A percentile compares a stretch with the other conserved stretches of the same genome.
These are phyloP conservation scores for Lucinisca nassula DNA, from an alignment of 2,888 invertebrate genomes.

Conservation along the genomic window DNA sequence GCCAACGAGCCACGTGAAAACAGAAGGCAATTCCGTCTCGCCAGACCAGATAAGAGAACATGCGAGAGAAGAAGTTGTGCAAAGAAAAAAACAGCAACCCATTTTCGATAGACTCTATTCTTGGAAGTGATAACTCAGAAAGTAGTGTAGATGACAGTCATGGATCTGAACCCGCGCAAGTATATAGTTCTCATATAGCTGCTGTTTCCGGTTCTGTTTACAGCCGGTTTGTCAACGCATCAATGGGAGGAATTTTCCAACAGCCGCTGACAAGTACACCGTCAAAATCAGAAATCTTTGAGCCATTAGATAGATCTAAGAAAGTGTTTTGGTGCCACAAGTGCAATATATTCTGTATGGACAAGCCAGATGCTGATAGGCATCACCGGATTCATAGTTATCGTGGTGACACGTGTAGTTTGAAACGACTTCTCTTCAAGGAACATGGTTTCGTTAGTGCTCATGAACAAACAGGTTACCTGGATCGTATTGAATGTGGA, in stretches of 20 bases:
- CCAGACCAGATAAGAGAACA: too few relatives aligned
- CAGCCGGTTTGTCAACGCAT: background rate
- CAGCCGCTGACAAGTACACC: conserved; percentile 25
- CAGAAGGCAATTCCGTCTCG: too few relatives aligned
- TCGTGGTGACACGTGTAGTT: conserved; percentile 33
- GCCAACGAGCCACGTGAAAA: background rate
- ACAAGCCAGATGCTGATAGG: conserved; percentile 44
- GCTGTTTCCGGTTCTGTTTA: background rate
- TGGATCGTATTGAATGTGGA: conserved; percentile 58
- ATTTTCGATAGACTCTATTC: conserved; percentile 51
- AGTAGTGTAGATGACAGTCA: background rate
- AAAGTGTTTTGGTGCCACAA: conserved; percentile 63
- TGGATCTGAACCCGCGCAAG: conserved; percentile 14
- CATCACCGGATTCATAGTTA: conserved; percentile 45
- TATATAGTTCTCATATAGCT: conserved; percentile 21
- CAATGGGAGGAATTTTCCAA: background rate
- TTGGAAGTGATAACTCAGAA: conserved; percentile 17
- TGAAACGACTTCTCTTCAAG: conserved; percentile 30
- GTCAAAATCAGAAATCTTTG: background rate
- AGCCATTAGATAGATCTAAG: background rate
- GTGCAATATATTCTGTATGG: conserved; percentile 52
- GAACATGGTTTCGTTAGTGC: conserved; percentile 49
- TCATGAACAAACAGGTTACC: conserved; percentile 47
- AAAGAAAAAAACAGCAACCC: conserved; percentile 45
- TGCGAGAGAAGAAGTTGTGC: too few relatives aligned